Evolutionary conservation across 2,888 invertebrate genomes (phyloP).

Genomic region (Ennomos quercinarius): DNA sequence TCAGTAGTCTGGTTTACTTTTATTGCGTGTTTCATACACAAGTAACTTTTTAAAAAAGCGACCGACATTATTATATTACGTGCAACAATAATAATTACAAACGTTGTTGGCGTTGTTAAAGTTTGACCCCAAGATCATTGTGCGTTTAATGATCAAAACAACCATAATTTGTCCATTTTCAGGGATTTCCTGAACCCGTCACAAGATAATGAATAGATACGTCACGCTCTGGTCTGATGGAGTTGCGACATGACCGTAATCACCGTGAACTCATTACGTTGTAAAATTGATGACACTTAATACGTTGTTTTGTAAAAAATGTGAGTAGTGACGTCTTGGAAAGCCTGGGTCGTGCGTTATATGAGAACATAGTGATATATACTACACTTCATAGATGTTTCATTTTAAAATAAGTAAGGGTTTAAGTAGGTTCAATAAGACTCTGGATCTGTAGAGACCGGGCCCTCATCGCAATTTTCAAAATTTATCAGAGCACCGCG

Average conservation of each 20-base stretch:
- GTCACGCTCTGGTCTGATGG: conserved; percentile 16
- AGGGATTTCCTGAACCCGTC: conserved; percentile 17
- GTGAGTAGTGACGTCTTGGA: conserved; percentile 6
- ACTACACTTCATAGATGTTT: too few relatives aligned
- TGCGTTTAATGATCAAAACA: conserved; percentile 13
- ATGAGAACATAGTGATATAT: too few relatives aligned
- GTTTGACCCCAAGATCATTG: conserved; percentile 10
- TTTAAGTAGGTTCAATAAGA: too few relatives aligned
- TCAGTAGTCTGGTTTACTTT: too few relatives aligned
- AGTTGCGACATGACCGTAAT: conserved; percentile 5
- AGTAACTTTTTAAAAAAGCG: too few relatives aligned
- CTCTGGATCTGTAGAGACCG: too few relatives aligned
- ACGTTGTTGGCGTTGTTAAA: not conserved
- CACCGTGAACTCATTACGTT: conserved; percentile 7
- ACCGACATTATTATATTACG: not conserved
- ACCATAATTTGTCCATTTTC: conserved; percentile 10
- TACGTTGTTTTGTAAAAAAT: not conserved
- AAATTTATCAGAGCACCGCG: too few relatives aligned
- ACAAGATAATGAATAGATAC: conserved; percentile 16
- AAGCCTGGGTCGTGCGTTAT: not conserved
- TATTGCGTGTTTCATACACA: too few relatives aligned
- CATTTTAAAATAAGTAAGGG: too few relatives aligned
- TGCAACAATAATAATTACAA: not conserved
- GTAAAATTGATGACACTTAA: conserved; percentile 2
- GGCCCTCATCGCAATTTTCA: too few relatives aligned